Evolutionary conservation across 2,797 vertebrate species (phyloP), one percentile per base, ranked within the genome.

Genomic region (Arremon brunneinucha): DNA sequence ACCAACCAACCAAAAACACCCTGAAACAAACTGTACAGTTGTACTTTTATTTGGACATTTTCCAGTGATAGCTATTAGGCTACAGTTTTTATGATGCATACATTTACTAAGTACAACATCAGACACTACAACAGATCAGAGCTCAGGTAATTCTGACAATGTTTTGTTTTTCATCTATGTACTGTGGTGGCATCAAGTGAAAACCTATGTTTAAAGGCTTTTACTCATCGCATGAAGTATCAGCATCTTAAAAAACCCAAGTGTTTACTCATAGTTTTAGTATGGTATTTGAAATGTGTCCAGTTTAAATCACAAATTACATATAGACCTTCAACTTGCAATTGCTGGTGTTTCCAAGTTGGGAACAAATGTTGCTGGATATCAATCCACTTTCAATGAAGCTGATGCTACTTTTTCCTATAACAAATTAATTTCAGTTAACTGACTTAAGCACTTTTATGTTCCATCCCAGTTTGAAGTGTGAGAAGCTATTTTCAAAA

Each of bases 31-130:
- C 49, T 82, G 82, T 89, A 93, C 83, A 93, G 87, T 74, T 91
- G 84, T 96, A 96, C 93, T 95, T 98, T 98, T 98, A 98, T 98
- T 98, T 97, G 94, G 97, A 97, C 94, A 83, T 94, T 96, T 96
- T 97, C 97, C 96, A 97, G 94, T 97, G 96, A 97, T 95, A 97
- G 95, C 98, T 97, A 98, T 95, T 96, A 97, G 96, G 97, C 95
- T 97, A 98, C 98, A 98, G 98, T 97, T 98, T 98, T 98, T 98
- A 98, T 96, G 97, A 98, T 98, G 98, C 98, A 98, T 98, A 99
- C 97, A 97, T 98, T 98, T 98, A 99, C 98, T 98, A 97, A 98
- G 98, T 98, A 99, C 98, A 98, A 98, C 98, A 98, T 98, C 97
- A 98, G 98, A 98, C 98, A 98, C 97, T 98, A 99, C 97, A 97